A percentile compares a stretch with the other conserved stretches of the same genome.
Conservation (phyloP, 2,113 vertebrate species). For the Urocitellus parryii region DNA sequence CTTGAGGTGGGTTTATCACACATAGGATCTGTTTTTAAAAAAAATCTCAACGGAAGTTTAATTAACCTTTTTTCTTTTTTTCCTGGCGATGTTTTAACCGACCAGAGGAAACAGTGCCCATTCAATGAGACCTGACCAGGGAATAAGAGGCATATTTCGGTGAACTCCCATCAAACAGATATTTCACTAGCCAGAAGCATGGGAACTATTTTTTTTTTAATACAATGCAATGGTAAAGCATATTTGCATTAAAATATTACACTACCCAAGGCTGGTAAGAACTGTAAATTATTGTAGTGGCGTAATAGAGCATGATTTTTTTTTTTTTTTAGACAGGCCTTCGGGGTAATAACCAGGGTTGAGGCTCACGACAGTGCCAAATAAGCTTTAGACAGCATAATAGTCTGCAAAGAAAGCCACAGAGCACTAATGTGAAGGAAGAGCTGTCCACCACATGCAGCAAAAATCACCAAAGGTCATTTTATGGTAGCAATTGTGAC, state of each 20-base stretch:
- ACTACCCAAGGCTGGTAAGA: slow-evolving; percentile 87
- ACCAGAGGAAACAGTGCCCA: slow-evolving; percentile 78
- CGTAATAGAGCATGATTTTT: slow-evolving; percentile 89
- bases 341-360: slow-evolving; percentile 92
- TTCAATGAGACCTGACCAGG: slow-evolving; percentile 61
- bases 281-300: slow-evolving; percentile 89
- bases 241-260: slow-evolving; percentile 90
- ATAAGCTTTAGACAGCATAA: slow-evolving; percentile 93
- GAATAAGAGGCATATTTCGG: slow-evolving; percentile 77
- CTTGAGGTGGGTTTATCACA: slow-evolving; percentile 77
- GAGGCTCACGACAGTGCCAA: slow-evolving; percentile 90
- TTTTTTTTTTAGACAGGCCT: slow-evolving; percentile 90
- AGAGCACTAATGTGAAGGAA: slow-evolving; percentile 93
- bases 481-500: slow-evolving; percentile 94
- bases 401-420: slow-evolving; percentile 92
- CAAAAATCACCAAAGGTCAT: slow-evolving; percentile 94
- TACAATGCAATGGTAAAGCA: slow-evolving; percentile 83
- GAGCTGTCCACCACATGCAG: slow-evolving; percentile 93
- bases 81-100: slow-evolving; percentile 56
- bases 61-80: slow-evolving; percentile 42
- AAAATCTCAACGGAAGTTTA: slow-evolving; percentile 70
- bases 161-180: slow-evolving; percentile 64
- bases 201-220: slow-evolving; percentile 83
- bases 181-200: slow-evolving; percentile 78
- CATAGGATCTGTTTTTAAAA: slow-evolving; percentile 70